Base-by-base conservation (phyloP, 2,113 vertebrate genomes). In the Suricata suricatta region DNA sequence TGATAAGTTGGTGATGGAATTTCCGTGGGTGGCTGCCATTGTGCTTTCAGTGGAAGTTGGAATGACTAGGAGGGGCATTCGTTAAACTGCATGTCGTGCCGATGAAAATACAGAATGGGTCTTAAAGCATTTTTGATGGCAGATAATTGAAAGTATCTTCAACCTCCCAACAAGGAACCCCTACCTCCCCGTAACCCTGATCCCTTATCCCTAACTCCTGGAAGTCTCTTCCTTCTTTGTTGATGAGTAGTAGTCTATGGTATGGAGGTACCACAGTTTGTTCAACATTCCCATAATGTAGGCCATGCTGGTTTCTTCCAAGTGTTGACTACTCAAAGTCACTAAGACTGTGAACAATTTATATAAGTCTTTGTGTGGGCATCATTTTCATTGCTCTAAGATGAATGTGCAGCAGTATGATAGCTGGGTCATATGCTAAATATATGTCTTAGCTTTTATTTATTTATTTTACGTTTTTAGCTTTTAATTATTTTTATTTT, bases 111-210 rank as follows among this genome's bases (percentile, higher is more conserved):
- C 31, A 57, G 77, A 72, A 31, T 80, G 54, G 52, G 16, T 68
- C 74, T 54, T 93, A 64, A 83, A 84, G 64, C n/a, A 19, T 77
- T 82, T 72, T 85, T 96, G 41, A 57, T 91, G 33, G 14, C 29
- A 33, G 17, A 27, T 41, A 91, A 15, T 88, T 77, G 41, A 29
- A 60, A 64, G 3, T n/a, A 57, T 63, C 16, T 97, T 86, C 31
- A 77, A 0, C 16, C 82, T 89, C 44, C 44, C 27, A 63, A 57
- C 19, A 13, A 63, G 6, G 25, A 9, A 12, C 6, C n/a, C n/a
- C 5, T 9, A 19, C 4, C 15, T 0, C 27, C 17, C 21, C 57
- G 15, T 1, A 54, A 23, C 57, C 5, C 52, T 54, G 21, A 60
- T 47, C 15, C 0, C 11, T 19, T 11, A 47, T 41, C 7, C n/a